phyloP scores from a whole-genome alignment of 2,113 vertebrate species.

The Mormyrus iriodes region DNA sequence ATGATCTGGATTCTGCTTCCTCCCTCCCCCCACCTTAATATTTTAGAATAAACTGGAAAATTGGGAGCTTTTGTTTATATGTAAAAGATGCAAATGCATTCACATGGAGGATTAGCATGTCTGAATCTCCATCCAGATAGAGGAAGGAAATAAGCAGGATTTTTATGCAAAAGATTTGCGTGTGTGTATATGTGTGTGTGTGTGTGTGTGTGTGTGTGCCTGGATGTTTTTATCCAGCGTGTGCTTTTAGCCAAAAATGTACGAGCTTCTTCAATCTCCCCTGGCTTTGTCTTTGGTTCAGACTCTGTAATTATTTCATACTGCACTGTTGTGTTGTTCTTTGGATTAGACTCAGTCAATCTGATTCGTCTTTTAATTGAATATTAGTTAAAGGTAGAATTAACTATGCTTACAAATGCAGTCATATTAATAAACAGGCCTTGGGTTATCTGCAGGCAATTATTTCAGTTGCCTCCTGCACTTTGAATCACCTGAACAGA shows the following conservation, averaged over 20 bases:
- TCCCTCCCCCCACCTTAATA: not conserved
- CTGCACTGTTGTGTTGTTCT: not conserved
- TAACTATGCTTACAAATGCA: not conserved
- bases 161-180: conserved; percentile 65
- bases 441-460: not conserved
- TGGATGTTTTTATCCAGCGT: conserved; percentile 36
- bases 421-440: not conserved
- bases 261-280: not conserved
- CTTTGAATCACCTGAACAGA: not conserved
- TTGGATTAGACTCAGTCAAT: not conserved
- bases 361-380: not conserved
- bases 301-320: not conserved
- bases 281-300: not conserved
- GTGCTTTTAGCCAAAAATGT: conserved; percentile 26
- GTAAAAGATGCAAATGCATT: conserved; percentile 63
- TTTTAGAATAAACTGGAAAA: conserved; percentile 48
- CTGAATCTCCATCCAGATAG: conserved; percentile 67
- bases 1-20: not conserved
- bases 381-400: not conserved
- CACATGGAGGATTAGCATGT: conserved; percentile 64
- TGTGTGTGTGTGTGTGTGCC: not conserved
- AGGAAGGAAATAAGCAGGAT: conserved; percentile 48
- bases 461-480: not conserved
- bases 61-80: conserved; percentile 65
- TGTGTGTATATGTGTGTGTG: conserved; percentile 32